These are phyloP conservation scores for Dorcus parallelipipedus DNA, from an alignment of 2,888 invertebrate species.

Conservation along the genomic window DNA sequence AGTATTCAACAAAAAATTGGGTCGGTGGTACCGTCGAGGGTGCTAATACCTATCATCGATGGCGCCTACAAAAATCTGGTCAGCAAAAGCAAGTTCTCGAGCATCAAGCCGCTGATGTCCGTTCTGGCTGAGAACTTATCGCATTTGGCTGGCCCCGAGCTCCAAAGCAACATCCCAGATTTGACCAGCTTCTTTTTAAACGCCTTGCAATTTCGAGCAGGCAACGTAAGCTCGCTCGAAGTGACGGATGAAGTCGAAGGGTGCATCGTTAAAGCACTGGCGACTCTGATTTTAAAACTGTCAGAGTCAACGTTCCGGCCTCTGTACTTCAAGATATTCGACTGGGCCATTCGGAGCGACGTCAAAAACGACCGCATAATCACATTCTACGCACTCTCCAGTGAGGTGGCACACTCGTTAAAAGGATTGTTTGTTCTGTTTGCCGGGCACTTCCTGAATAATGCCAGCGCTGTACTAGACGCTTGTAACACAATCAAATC, in stretches of 20 bases:
- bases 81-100: constrained; percentile 57
- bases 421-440: constrained; percentile 89
- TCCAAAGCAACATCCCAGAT: constrained; percentile 62
- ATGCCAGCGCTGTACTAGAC: constrained; percentile 71
- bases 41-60: constrained; percentile 72
- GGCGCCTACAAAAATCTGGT: constrained; percentile 62
- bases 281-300: constrained; percentile 77
- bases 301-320: constrained; percentile 88
- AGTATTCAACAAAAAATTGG: constrained; percentile 67
- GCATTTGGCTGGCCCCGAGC: constrained; percentile 60
- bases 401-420: constrained; percentile 73
- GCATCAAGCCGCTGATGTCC: constrained; percentile 70
- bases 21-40: constrained; percentile 64
- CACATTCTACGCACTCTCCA: constrained; percentile 80
- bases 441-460: constrained; percentile 79
- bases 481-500: constrained; percentile 63
- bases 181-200: constrained; percentile 73
- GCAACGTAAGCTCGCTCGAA: constrained; percentile 43
- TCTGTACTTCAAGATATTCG: constrained; percentile 80
- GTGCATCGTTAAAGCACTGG: constrained; percentile 72
- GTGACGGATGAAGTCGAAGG: constrained; percentile 65
- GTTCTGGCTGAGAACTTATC: constrained; percentile 71
- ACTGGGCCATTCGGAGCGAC: constrained; percentile 74
- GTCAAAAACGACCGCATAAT: constrained; percentile 65
- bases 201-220: constrained; percentile 65